phyloP scores from a whole-genome alignment of 1,140 invertebrate species.

The Anoplolepis gracilipes region DNA sequence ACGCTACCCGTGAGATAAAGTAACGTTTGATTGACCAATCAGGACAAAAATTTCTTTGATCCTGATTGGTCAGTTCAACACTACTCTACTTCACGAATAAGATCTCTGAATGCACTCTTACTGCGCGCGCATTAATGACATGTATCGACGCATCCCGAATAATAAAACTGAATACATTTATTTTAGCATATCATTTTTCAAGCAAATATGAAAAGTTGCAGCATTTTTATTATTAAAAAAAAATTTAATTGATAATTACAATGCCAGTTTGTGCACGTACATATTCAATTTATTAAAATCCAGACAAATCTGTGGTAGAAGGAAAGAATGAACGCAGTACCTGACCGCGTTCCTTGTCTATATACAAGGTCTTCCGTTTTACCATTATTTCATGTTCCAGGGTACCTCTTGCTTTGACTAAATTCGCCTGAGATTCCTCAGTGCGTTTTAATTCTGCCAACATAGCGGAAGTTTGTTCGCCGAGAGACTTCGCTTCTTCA shows the following conservation, averaged over 20 bases:
- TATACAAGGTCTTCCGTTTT: conserved; percentile 90
- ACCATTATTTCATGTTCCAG: conserved; percentile 91
- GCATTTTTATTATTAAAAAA: neutral
- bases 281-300: conserved; percentile 75
- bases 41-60: no score
- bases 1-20: no score
- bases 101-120: no score
- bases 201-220: neutral
- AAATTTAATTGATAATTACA: conserved; percentile 2
- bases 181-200: neutral
- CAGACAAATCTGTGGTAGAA: conserved; percentile 88
- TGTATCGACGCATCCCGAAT: no score
- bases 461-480: conserved; percentile 88
- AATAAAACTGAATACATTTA: no score
- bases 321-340: conserved; percentile 89
- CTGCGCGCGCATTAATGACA: no score
- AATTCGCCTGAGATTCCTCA: conserved; percentile 86
- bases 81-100: no score
- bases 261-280: neutral
- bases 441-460: conserved; percentile 87
- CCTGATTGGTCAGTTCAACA: no score
- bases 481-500: conserved; percentile 90
- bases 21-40: no score
- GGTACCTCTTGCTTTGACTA: conserved; percentile 87
- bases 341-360: conserved; percentile 89